phyloP scores from a whole-genome alignment of 2,888 invertebrate species.

The Nephrotoma guestfalica region DNA sequence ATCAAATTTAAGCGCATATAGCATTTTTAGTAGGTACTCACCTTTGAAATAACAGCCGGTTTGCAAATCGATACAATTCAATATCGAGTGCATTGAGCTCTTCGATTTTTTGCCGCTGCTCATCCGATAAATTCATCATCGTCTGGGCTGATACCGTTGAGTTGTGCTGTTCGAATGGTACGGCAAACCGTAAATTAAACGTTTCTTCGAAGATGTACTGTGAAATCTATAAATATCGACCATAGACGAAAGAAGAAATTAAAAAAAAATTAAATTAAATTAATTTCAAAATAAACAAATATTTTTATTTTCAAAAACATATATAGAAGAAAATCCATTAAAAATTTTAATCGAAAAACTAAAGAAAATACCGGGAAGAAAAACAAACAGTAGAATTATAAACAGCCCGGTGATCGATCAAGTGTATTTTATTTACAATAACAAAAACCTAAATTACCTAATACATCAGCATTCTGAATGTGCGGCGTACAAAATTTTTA shows the following conservation, averaged over 20 bases:
- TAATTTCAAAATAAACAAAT: neutral
- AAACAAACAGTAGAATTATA: neutral
- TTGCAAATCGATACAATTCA: constrained; percentile 86
- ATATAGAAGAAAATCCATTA: neutral
- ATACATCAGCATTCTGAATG: neutral
- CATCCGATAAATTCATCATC: constrained; percentile 56
- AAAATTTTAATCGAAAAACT: neutral
- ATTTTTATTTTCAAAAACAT: neutral
- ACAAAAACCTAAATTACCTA: neutral
- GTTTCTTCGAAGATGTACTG: constrained; percentile 92
- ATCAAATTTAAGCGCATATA: neutral
- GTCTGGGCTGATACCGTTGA: constrained; percentile 75
- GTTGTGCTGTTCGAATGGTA: constrained; percentile 86
- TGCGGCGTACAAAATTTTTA: neutral
- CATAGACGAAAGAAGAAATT: neutral
- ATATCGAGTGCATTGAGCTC: constrained; percentile 78
- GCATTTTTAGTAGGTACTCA: constrained; percentile 18
- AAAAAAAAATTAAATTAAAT: constrained; percentile 4
- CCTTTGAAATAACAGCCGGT: constrained; percentile 69
- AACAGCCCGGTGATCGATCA: neutral
- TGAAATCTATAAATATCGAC: constrained; percentile 42
- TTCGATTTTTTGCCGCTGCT: constrained; percentile 61
- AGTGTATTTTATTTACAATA: neutral
- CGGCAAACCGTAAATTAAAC: constrained; percentile 77
- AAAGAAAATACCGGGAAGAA: neutral